Evolutionary conservation across 2,113 vertebrate species (phyloP), one percentile per base, ranked within the genome.

Genomic region (Penelope pileata): DNA sequence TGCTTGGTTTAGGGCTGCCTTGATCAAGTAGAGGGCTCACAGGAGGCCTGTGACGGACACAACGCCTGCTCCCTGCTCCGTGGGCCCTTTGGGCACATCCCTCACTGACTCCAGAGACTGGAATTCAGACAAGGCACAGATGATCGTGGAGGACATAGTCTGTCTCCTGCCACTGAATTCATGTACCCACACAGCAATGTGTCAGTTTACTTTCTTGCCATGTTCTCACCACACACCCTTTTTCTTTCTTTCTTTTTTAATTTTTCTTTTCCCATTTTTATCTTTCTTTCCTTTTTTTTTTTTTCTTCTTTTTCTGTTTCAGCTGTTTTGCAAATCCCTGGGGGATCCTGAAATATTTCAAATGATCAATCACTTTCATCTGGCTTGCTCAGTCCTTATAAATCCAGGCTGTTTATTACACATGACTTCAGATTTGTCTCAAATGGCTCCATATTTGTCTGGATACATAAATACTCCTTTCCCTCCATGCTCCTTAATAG

Each of bases 371-470:
- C 43, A 18, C 9, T 83, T 86, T 12, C 26, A 12, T 67, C 67
- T 90, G 69, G 54, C 60, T 93, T 70, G 16, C 29, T 80, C 60
- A 81, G 56, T 24, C 26, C 38, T 48, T 78, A 34, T 72, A 96
- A 93, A 93, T 74, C 56, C 51, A 53, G 90, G 76, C 68, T 94
- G 94, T 79, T 96, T 95, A 91, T 91, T 95, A 47, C 64, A 90
- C 34, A 77, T 85, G 26, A 78, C 54, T 93, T 94, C 91, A 83
- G 78, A 80, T 88, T 90, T 81, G 59, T 93, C 85, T 96, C 90
- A 86, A 74, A 90, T 51, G 38, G 40, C 38, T 93, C 85, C 51
- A 15, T 88, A 78, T 83, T 95, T 88, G 47, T 90, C 93, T 96
- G 48, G 51, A 90, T 77, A 40, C 60, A 26, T 32, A 63, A 32